A percentile compares a stretch with the other conserved stretches of the same genome.
Evolutionary conservation across 2,888 invertebrate species (phyloP).

Genomic region (Eilema depressum): DNA sequence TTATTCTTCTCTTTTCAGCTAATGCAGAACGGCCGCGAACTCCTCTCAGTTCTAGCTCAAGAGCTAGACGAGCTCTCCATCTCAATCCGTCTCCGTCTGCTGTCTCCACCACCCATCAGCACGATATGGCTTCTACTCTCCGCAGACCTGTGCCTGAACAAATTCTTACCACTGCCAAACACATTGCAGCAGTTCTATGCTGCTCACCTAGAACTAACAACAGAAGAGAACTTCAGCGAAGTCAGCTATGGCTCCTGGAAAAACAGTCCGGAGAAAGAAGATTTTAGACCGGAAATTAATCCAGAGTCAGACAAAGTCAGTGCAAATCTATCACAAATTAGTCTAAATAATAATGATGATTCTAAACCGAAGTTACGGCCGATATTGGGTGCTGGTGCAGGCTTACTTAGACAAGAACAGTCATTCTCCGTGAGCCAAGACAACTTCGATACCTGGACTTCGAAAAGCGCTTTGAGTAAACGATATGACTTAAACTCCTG

Average conservation of each 20-base stretch:
- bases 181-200: constrained; percentile 82
- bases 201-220: constrained; percentile 73
- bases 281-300: constrained; percentile 33
- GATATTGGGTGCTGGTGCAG: constrained; percentile 79
- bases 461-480: constrained; percentile 69
- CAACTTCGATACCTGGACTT: constrained; percentile 73
- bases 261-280: constrained; percentile 68
- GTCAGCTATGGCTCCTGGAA: constrained; percentile 83
- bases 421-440: constrained; percentile 63
- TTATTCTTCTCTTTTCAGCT: constrained; percentile 64
- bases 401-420: constrained; percentile 71
- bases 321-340: constrained; percentile 73
- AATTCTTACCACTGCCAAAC: constrained; percentile 80
- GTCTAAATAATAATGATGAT: constrained; percentile 73
- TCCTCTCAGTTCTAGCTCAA: constrained; percentile 71
- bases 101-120: constrained; percentile 74
- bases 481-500: constrained; percentile 80
- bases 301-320: constrained; percentile 66
- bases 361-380: constrained; percentile 77
- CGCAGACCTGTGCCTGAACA: constrained; percentile 79
- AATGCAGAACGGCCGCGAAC: constrained; percentile 82
- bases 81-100: constrained; percentile 72
- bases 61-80: constrained; percentile 79
- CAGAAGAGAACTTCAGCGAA: constrained; percentile 76
- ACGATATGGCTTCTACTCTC: constrained; percentile 80